Base-by-base conservation (phyloP, 2,888 invertebrate species). In the Trichopoda pennipes region DNA sequence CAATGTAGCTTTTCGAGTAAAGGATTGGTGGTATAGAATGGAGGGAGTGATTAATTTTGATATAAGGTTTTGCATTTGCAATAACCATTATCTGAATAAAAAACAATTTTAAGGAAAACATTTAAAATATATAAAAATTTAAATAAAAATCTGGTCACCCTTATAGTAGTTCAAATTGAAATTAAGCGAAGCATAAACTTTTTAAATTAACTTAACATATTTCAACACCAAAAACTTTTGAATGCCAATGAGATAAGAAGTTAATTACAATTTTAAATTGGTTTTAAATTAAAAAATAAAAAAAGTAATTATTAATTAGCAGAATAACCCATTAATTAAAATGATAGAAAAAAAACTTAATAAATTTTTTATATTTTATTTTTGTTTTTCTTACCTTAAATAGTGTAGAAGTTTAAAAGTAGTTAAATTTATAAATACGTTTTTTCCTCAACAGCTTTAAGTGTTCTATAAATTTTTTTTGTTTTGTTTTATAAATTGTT, bases 321-420 rank as follows among this genome's bases (percentile, higher is more conserved):
- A 17, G 8, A 19, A 17, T 10, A 17, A 19, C 9, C 17, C 9
- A 1, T 17, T 49, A 49, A 49, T 49, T 8, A 49, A 49, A 49
- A 17, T 9, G 8, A 19, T 17, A 17, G 1, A 47, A 47, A 49
- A 17, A 17, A 6, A 49, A 6, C 2, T 3, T n/a, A 19, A 1
- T 17, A 17, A 7, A n/a, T 38, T 21, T 42, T 42, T 28, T 28
- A 7, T 7, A 28, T 28, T 28, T 28, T 28, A 3, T 28, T 28
- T 60, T 23, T 7, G 6, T 60, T 44, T 63, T 21, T n/a, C 75
- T 75, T 68, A 75, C 75, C 75, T 75, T 66, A 60, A 60, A 75
- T 68, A 75, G 60, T 42, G 19, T 42, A 51, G 14, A 17, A 28
- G 23, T 16, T 73, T 8, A 28, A 28, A 56, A 56, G 8, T 47